phyloP scores from a whole-genome alignment of 2,113 vertebrate species.

The Numenius arquata region DNA sequence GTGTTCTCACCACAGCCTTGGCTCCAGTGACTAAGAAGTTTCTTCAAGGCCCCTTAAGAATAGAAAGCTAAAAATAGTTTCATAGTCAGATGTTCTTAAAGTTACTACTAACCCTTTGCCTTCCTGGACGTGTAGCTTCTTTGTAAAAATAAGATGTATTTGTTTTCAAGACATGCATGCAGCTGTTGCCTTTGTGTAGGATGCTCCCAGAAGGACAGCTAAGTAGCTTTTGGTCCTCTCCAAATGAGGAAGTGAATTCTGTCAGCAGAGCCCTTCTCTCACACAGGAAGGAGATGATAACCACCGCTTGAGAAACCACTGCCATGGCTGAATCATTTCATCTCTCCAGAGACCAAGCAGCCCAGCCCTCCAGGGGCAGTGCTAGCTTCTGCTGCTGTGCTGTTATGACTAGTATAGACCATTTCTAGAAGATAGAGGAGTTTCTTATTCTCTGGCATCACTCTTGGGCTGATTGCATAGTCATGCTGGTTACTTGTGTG shows the following conservation, averaged over 20 bases:
- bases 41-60: constrained; percentile 59
- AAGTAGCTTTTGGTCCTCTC: background rate
- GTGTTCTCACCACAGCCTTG: constrained; percentile 63
- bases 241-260: background rate
- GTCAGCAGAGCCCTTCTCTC: background rate
- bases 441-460: background rate
- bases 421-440: background rate
- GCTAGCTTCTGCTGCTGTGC: background rate
- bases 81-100: constrained; percentile 57
- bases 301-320: background rate
- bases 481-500: background rate
- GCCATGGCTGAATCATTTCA: background rate
- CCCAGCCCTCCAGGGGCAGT: background rate
- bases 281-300: background rate
- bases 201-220: background rate
- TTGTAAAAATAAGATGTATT: background rate
- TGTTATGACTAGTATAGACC: background rate
- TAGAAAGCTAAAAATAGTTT: constrained; percentile 67
- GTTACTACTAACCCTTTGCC: constrained; percentile 13
- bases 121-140: constrained; percentile 13
- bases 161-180: background rate
- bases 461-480: background rate
- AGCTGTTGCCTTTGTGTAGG: background rate
- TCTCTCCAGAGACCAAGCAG: background rate
- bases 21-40: constrained; percentile 35